Base-by-base conservation (phyloP, 1,140 invertebrate genomes). In the Idris sp. region DNA sequence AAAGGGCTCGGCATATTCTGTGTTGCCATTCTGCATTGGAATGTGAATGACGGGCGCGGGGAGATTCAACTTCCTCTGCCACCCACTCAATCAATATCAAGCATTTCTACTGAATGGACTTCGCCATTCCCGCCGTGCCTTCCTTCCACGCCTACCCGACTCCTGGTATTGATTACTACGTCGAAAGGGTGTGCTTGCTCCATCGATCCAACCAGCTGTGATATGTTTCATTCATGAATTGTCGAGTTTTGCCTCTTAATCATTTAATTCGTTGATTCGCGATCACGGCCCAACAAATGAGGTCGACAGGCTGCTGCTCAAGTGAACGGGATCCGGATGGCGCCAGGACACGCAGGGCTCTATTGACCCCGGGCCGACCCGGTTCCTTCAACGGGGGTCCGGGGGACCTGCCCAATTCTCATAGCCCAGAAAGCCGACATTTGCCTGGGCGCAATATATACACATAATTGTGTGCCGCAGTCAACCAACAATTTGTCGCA, bases 191-290 rank as follows among this genome's bases (percentile, higher is more conserved):
- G 78, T 71, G 81, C 80, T n/a, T 73, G 83, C 81, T 84, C 79
- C 77, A 85, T 85, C 81, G 82, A 85, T 79, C 81, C 83, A 64
- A 68, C 80, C 83, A 84, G 79, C 83, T 82, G 79, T 82, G 81
- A 79, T 81, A 79, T 78, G 76, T 72, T 84, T 85, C 83, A 85
- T 85, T 85, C 83, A 85, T 85, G 82, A 83, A 77, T 84, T 78
- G n/a, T 78, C 59, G 61, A 51, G 35, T 77, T 80, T 79, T 76
- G 68, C 18, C 72, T 59, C 69, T 53, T 69, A 77, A 74, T 77
- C 54, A 61, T 77, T 73, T 59, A 59, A 59, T 59, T 59, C 53
- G 16, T 5, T 0, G 2, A 4, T 9, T 6, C 33, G 30, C 6
- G 11, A 11, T 15, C 5, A 30, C 28, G 9, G 9, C 4, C 13